A percentile compares a stretch with the other conserved stretches of the same genome.
Evolutionary conservation across 2,113 vertebrate genomes (phyloP).

Genomic region (Zootoca vivipara): DNA sequence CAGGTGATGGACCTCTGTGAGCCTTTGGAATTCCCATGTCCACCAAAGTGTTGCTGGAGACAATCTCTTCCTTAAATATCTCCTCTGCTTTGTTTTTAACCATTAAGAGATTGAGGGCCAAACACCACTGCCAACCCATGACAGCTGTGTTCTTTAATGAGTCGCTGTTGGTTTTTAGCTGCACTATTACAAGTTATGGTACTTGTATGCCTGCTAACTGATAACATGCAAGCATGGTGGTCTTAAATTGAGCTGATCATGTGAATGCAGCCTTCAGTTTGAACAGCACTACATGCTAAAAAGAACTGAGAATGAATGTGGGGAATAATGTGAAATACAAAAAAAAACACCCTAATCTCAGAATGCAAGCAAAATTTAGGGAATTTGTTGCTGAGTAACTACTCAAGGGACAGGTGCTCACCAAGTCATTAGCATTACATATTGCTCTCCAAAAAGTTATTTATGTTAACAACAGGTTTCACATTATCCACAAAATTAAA

Average conservation of each 20-base stretch:
- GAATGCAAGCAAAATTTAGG: background rate
- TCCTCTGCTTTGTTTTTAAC: background rate
- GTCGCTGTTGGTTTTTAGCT: background rate
- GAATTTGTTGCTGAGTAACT: background rate
- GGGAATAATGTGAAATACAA: background rate
- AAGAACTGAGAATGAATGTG: background rate
- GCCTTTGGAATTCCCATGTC: background rate
- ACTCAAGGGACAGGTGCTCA: rapidly evolving
- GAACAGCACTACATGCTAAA: background rate
- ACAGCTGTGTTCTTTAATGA: background rate
- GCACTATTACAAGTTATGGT: background rate
- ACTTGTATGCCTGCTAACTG: background rate
- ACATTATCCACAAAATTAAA: constrained; percentile 3
- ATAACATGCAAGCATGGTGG: background rate
- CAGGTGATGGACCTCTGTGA: too few species aligned
- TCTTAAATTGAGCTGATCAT: background rate
- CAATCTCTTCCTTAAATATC: background rate
- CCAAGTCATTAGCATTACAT: constrained; percentile 3
- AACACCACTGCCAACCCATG: background rate
- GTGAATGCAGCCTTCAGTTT: background rate
- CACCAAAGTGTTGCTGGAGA: background rate
- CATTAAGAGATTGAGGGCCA: background rate
- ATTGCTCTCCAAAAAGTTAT: background rate
- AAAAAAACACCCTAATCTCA: background rate
- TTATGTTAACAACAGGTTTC: background rate